Base-by-base conservation (phyloP, 2,888 invertebrate species). In the Chrysodeixis includens region DNA sequence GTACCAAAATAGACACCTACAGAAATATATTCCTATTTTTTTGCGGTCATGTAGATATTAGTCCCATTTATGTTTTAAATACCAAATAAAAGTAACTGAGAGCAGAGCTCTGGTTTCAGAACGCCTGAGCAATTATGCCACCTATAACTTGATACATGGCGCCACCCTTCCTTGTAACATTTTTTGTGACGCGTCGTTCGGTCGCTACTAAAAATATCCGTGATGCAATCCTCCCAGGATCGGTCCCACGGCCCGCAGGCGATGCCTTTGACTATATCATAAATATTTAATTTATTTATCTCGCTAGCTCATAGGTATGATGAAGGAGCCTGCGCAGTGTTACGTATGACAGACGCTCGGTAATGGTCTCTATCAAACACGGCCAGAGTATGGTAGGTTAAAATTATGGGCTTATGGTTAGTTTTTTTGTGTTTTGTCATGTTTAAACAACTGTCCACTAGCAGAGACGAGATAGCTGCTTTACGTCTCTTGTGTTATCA, bases 201-300 rank as follows among this genome's bases (percentile, higher is more conserved):
- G 87, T 78, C 79, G 79, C 71, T 69, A 83, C 93, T 93, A 93
- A 92, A 94, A 93, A 94, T 94, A 94, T 83, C 89, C 86, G 83
- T 94, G 94, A 94, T 92, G 93, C 87, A 90, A 91, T 74, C 68
- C 66, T 69, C 65, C 76, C 83, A 83, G 84, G 81, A 81, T 77
- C 84, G 87, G 84, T 92, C 92, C 91, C 92, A 92, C 91, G 92
- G 88, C 83, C 85, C 83, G 49, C 69, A 64, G 69, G 61, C 75
- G 73, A 85, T 74, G 85, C 71, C 76, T 79, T 78, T 64, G 76
- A 57, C 84, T 84, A 86, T 87, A 90, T 90, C 89, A 91, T 93
- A 93, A 93, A 93, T 93, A 93, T 93, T 94, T 92, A 90, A 92
- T 90, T 86, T 89, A 89, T 90, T 91, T 90, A 89, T 91, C 89